phyloP scores from a whole-genome alignment of 2,113 vertebrate species.

The Athene cunicularia region DNA sequence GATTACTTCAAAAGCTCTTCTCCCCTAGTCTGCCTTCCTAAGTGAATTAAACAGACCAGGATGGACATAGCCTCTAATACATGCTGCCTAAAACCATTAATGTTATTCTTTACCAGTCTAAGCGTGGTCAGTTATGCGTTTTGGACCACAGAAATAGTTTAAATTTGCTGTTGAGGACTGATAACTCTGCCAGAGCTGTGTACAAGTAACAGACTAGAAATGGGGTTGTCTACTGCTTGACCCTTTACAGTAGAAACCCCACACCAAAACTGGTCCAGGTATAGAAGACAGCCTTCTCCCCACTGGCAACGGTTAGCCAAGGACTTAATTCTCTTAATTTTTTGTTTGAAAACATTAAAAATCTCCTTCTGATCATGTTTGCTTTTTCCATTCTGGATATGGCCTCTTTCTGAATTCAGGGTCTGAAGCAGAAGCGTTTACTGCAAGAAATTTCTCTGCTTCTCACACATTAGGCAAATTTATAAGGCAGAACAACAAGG shows the following conservation, averaged over 20 bases:
- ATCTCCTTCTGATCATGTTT: not conserved
- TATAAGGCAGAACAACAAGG: not conserved
- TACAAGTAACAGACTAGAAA: not conserved
- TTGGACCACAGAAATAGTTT: not conserved
- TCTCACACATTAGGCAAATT: not conserved
- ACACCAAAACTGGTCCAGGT: not conserved
- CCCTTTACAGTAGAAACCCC: not conserved
- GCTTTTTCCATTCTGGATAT: not conserved
- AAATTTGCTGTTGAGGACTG: not conserved
- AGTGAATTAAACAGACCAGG: not conserved
- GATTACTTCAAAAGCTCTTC: not conserved
- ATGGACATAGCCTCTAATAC: not conserved
- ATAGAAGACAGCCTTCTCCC: not conserved
- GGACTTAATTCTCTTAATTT: not conserved
- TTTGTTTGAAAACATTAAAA: not conserved
- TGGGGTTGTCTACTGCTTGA: not conserved
- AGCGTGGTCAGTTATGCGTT: not conserved
- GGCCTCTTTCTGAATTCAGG: not conserved
- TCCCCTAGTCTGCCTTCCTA: not conserved
- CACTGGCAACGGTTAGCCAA: not conserved
- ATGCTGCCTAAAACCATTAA: not conserved
- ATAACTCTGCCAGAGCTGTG: not conserved
- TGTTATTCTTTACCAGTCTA: not conserved
- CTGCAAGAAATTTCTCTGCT: not conserved
- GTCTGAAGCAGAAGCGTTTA: not conserved